Base-by-base conservation (phyloP, 2,113 vertebrate genomes). In the Cochlearius cochlearius region DNA sequence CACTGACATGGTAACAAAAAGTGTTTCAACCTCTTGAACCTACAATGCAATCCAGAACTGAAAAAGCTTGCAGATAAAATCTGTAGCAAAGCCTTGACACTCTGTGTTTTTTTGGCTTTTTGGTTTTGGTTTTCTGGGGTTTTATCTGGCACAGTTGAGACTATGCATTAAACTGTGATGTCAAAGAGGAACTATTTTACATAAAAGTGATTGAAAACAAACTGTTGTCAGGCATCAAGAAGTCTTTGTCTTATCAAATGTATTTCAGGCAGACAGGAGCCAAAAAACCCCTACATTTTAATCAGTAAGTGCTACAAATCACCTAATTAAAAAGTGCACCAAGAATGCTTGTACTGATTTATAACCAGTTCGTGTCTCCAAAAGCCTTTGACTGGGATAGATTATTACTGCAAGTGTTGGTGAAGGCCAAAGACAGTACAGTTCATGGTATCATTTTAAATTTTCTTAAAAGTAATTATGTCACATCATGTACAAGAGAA, bases 401-500 rank as follows among this genome's bases (percentile, higher is more conserved):
- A 88, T 92, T 92, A 88, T 88, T 84, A 38, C 45, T 56, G 47
- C 14, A 91, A 52, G 38, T 56, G 69, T 32, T 88, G 75, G 38
- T 94, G 76, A 73, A 79, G 56, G 58, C 86, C 53, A 69, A 88
- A 94, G 58, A 81, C 58, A 56, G 25, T 52, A 71, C 45, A 38
- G 53, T 92, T 92, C 80, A 58, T 45, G 58, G 39, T 32, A 87
- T 32, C 7, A 58, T 69, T 86, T 93, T 58, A 91, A 60, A 92
- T 94, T 86, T 94, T 81, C 76, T 89, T 92, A 53, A 85, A 94
- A 81, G 69, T 81, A 95, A 85, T 91, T 89, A 75, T 94, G 41
- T 53, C 83, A 89, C 2, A 0, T 89, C n/a, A 85, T 60, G 81
- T 95, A 82, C 34, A 73, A 76, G 34, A 60, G 3, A 79, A 72